Evolutionary conservation across 1,140 invertebrate species (phyloP), one percentile per base, ranked within the genome.

Genomic region (Spodoptera litura): DNA sequence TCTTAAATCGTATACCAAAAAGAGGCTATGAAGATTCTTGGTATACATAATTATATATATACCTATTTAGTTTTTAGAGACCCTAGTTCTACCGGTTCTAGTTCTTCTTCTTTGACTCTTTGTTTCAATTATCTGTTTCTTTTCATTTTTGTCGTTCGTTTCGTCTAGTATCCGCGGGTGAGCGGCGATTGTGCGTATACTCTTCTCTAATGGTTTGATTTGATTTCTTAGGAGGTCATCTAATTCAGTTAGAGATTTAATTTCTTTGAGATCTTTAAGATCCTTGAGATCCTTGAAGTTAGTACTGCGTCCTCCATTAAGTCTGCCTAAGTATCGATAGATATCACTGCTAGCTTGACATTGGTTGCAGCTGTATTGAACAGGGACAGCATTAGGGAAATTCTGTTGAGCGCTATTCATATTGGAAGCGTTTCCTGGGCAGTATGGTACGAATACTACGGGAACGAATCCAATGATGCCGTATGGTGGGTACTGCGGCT

Each of bases 371-470:
- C 92, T 93, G 71, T 93, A 94, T 55, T 87, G 88, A 5, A 93
- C 90, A 35, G 95, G 91, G n/a, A 95, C 94, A 2, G 95, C 95
- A 11, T 93, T 91, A 3, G 96, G 95, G 87, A 96, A 96, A 68
- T 95, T 95, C 55, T 95, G 91, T 81, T 95, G 93, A 55, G 95
- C 94, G 35, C 87, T 92, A 73, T 94, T 87, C 79, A 93, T 91
- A 51, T 94, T 89, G 4, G 87, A 87, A 5, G 84, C 80, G 62
- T 94, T 94, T 27, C 95, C 95, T 0, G 95, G 95, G 83, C 96
- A 96, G 81, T 95, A 95, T 2, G 96, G 96, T 64, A 96, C 94
- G 79, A 96, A 96, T 3, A 96, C 91, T 8, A 96, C 95, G 4
- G 96, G 96, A 38, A 96, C 92, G 81, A 95, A 96, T 56, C 95